These are phyloP conservation scores for Albula goreensis DNA, from an alignment of 2,113 vertebrate genomes.

Conservation along the genomic window DNA sequence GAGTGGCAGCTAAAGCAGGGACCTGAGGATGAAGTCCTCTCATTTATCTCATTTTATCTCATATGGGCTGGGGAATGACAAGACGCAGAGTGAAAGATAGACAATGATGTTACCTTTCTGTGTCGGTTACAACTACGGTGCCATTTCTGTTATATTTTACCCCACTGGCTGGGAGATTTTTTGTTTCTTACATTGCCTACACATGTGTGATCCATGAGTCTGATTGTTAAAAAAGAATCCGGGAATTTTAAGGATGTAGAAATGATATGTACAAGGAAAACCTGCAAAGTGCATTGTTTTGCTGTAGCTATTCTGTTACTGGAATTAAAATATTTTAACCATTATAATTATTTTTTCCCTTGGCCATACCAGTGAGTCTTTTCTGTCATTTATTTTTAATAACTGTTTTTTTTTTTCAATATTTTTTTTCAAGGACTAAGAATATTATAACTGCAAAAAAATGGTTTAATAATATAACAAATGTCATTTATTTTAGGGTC, in stretches of 20 bases:
- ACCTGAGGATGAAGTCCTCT: background rate
- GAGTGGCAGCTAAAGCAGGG: background rate
- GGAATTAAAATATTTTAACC: background rate
- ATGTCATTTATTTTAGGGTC: no score
- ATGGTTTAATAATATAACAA: background rate
- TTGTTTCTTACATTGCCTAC: no score
- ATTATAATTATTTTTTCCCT: background rate
- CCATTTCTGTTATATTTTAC: no score
- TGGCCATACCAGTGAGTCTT: no score
- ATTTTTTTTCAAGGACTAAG: background rate
- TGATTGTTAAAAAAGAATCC: no score
- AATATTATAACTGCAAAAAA: background rate
- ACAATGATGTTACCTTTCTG: conserved; percentile 15
- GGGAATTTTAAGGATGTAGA: background rate
- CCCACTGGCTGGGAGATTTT: no score
- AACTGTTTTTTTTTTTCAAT: background rate
- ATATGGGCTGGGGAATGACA: background rate
- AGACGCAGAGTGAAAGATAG: background rate
- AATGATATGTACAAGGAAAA: background rate
- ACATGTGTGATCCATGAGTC: no score
- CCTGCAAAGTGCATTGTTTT: background rate
- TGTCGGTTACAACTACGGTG: background rate
- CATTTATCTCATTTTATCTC: conserved; percentile 14
- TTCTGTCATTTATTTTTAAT: background rate
- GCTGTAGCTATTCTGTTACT: no score